These are phyloP conservation scores for Hyposoter dolosus DNA, from an alignment of 2,888 invertebrate species.

Conservation along the genomic window DNA sequence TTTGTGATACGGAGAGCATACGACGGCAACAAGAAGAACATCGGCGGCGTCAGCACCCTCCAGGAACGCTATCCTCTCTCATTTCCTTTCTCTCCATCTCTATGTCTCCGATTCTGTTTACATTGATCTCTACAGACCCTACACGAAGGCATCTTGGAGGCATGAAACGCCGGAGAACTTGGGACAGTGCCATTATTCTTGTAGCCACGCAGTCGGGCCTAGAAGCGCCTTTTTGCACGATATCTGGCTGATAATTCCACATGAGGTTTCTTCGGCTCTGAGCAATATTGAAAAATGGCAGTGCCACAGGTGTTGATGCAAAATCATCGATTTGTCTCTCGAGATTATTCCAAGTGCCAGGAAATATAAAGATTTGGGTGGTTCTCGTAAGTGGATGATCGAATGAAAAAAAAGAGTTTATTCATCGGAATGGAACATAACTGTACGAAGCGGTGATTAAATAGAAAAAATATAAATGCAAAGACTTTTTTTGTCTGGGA, in stretches of 20 bases:
- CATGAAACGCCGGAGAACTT: constrained; percentile 5
- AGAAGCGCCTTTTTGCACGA: background rate
- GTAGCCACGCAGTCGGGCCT: background rate
- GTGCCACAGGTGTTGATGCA: background rate
- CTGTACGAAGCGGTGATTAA: background rate
- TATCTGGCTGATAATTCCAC: background rate
- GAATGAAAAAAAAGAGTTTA: background rate
- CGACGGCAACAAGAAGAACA: constrained; percentile 50
- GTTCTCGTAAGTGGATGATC: background rate
- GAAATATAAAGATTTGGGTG: constrained; percentile 58
- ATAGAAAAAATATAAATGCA: background rate
- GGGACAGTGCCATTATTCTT: constrained; percentile 17
- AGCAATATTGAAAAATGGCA: background rate
- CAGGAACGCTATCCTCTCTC: constrained; percentile 66
- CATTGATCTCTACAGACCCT: constrained; percentile 4
- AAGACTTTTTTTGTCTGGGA: constrained; percentile 10
- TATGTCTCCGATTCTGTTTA: background rate
- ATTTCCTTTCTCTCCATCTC: constrained; percentile 2
- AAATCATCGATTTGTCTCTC: background rate
- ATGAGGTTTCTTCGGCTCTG: background rate
- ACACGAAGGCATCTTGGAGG: background rate
- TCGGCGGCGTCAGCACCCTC: constrained; percentile 43
- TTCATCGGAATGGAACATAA: background rate
- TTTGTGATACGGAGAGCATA: constrained; percentile 60
- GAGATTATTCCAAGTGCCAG: background rate